Evolutionary conservation across 2,888 invertebrate species (phyloP).

Genomic region (Mythimna albipuncta): DNA sequence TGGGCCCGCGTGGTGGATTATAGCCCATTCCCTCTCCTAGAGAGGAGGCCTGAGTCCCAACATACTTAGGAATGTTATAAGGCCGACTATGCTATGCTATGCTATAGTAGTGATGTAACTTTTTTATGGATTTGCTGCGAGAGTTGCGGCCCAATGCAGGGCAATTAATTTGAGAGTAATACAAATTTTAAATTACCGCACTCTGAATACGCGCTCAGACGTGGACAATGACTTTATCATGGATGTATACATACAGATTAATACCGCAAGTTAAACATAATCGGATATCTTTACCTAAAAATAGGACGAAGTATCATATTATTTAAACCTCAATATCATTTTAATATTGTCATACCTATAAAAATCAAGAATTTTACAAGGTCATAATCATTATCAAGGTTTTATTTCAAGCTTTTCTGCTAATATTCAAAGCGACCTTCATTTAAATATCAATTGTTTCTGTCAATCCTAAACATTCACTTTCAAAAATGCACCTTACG

Average conservation of each 20-base stretch:
- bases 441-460: conserved; percentile 24
- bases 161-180: background rate
- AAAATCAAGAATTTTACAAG: background rate
- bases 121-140: too few relatives aligned
- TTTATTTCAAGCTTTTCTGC: conserved; percentile 1
- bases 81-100: too few relatives aligned
- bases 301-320: background rate
- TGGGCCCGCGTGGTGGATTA: too few relatives aligned
- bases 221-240: background rate
- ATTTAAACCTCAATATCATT: too few relatives aligned
- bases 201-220: background rate
- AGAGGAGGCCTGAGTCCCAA: too few relatives aligned
- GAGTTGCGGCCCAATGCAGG: too few relatives aligned
- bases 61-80: too few relatives aligned
- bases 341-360: background rate
- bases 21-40: too few relatives aligned
- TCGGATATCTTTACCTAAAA: background rate
- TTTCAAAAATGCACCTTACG: conserved; percentile 17
- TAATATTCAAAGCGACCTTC: conserved; percentile 4
- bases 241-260: too few relatives aligned
- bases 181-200: background rate
- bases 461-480: background rate
- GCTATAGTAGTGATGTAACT: too few relatives aligned
- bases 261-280: too few relatives aligned
- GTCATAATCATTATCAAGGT: conserved; percentile 1